Conservation (phyloP, 2,888 invertebrate genomes). For the Ormyrus pomaceus region DNA sequence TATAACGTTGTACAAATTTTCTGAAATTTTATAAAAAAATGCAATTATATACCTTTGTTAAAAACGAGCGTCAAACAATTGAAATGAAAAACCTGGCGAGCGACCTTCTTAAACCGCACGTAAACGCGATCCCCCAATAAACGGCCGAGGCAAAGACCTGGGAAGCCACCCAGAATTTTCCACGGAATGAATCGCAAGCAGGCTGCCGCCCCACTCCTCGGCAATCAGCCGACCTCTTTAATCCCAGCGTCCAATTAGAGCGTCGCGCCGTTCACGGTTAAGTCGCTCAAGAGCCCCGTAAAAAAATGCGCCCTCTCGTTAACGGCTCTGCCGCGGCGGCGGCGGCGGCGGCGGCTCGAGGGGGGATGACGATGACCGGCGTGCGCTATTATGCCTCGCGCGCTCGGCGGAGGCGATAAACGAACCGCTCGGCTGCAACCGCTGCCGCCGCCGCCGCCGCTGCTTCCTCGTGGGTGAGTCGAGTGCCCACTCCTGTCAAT, state of each 20-base stretch:
- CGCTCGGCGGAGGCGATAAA: constrained; percentile 25
- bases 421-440: constrained; percentile 19
- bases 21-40: too few species aligned
- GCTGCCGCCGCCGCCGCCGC: neutral
- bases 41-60: too few species aligned
- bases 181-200: too few species aligned
- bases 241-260: constrained; percentile 41
- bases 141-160: too few species aligned
- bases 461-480: too few species aligned
- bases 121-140: too few species aligned
- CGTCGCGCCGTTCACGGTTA: neutral
- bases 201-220: neutral
- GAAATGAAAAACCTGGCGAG: too few species aligned
- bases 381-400: neutral
- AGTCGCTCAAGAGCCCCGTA: neutral
- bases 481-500: constrained; percentile 44
- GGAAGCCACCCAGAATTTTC: too few species aligned
- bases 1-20: too few species aligned
- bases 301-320: constrained; percentile 48
- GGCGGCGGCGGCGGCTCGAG: neutral
- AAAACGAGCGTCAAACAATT: too few species aligned
- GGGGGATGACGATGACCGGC: neutral
- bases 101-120: too few species aligned
- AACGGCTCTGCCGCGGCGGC: constrained; percentile 11
- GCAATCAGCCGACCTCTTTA: constrained; percentile 29